A percentile compares a stretch with the other conserved stretches of the same genome.
Evolutionary conservation across 2,113 vertebrate genomes (phyloP).

Genomic region (Triplophysa rosa): DNA sequence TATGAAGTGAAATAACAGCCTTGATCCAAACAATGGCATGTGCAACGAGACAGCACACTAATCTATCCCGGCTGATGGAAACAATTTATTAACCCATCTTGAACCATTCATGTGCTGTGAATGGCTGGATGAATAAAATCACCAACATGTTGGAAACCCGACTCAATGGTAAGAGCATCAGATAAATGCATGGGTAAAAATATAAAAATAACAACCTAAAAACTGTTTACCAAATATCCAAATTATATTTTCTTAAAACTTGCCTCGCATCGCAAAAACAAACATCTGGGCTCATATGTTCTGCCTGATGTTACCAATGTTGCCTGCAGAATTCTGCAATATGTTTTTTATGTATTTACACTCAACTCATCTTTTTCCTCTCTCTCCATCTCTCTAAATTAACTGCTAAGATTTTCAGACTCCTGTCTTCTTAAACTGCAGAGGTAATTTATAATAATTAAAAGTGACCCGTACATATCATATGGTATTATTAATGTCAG

Average conservation of each 20-base stretch:
- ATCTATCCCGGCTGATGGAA: slow-evolving; percentile 27
- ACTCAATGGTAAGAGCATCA: not conserved
- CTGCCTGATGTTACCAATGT: not conserved
- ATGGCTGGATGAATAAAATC: not conserved
- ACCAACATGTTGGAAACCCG: not conserved
- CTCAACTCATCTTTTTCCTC: not conserved
- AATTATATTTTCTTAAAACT: not conserved
- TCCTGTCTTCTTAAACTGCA: slow-evolving; percentile 65
- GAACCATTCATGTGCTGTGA: not conserved
- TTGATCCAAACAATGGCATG: slow-evolving; percentile 10
- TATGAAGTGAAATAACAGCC: slow-evolving; percentile 36
- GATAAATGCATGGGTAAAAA: not conserved
- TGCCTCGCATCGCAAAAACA: not conserved
- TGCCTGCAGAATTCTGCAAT: not conserved
- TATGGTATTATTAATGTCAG: slow-evolving; percentile 63
- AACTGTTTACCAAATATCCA: too few species aligned
- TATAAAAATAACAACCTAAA: not conserved
- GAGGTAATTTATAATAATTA: slow-evolving; percentile 68
- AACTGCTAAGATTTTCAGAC: slow-evolving; percentile 60
- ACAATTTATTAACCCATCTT: slow-evolving; percentile 20
- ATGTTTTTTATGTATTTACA: not conserved
- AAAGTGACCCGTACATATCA: slow-evolving; percentile 65
- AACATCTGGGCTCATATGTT: not conserved
- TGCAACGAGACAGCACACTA: slow-evolving; percentile 17
- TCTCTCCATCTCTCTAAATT: not conserved